A percentile compares a stretch with the other conserved stretches of the same genome.
Conservation (phyloP, 2,888 invertebrate species). For the Epinotia ramella region DNA sequence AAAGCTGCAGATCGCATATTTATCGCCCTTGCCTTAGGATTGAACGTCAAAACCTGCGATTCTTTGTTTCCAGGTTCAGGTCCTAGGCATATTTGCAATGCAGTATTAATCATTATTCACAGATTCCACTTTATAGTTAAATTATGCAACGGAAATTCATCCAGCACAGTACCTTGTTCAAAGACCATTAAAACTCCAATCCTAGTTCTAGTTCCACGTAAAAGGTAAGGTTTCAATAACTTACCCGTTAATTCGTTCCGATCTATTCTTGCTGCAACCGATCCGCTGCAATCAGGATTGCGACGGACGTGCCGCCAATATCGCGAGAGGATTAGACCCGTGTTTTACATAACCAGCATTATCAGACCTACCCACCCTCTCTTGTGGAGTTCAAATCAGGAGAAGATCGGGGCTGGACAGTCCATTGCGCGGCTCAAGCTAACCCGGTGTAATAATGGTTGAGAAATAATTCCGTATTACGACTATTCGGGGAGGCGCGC, state of each 20-base stretch:
- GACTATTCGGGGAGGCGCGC: conserved; percentile 42
- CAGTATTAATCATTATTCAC: too few species aligned
- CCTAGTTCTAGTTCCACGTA: background rate
- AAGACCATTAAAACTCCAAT: conserved; percentile 15
- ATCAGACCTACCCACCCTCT: background rate
- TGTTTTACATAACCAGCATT: conserved; percentile 35
- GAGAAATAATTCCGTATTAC: conserved; percentile 45
- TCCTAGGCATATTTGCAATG: too few species aligned
- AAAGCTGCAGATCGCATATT: too few species aligned
- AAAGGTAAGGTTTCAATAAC: conserved; percentile 33
- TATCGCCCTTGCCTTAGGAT: too few species aligned
- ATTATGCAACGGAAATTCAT: background rate
- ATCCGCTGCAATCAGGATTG: conserved; percentile 38
- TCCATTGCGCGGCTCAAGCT: background rate
- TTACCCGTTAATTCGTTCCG: conserved; percentile 39
- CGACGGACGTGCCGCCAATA: conserved; percentile 41
- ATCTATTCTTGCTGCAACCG: conserved; percentile 40
- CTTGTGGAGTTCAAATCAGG: background rate
- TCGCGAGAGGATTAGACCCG: conserved; percentile 38
- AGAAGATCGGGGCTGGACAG: background rate
- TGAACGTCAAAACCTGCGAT: too few species aligned
- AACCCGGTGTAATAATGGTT: conserved; percentile 40
- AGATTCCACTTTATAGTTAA: background rate
- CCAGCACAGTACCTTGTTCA: background rate
- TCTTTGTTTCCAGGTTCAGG: too few species aligned